These are phyloP conservation scores for Lepisosteus oculatus DNA, from an alignment of 2,113 vertebrate species.

Conservation along the genomic window DNA sequence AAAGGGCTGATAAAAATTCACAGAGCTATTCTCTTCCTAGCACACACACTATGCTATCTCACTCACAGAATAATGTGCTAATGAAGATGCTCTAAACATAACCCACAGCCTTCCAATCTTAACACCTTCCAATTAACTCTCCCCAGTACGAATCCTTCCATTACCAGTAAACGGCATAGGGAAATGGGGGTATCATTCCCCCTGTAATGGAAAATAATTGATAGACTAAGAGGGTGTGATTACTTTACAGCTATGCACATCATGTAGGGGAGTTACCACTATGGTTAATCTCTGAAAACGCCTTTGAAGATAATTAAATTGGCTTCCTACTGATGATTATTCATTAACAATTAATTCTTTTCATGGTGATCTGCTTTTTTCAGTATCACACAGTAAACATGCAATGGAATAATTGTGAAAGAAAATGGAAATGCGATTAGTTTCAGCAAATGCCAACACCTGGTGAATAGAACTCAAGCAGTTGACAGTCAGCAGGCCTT, in stretches of 20 bases:
- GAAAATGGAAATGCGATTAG: slow-evolving; percentile 79
- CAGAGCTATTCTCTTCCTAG: background rate
- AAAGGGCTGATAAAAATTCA: background rate
- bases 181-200: slow-evolving; percentile 66
- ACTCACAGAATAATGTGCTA: slow-evolving; percentile 62
- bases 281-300: slow-evolving; percentile 71
- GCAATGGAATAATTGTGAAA: slow-evolving; percentile 76
- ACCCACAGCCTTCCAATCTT: slow-evolving; percentile 61
- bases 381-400: slow-evolving; percentile 76
- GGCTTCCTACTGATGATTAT: slow-evolving; percentile 82
- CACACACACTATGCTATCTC: slow-evolving; percentile 36
- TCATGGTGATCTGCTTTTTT: slow-evolving; percentile 73
- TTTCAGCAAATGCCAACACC: slow-evolving; percentile 74
- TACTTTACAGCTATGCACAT: slow-evolving; percentile 69
- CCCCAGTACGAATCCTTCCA: slow-evolving; percentile 63
- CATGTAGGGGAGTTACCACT: slow-evolving; percentile 62
- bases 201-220: slow-evolving; percentile 78
- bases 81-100: slow-evolving; percentile 74
- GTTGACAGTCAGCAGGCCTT: background rate
- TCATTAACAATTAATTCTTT: slow-evolving; percentile 84
- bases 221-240: slow-evolving; percentile 79
- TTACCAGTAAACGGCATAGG: slow-evolving; percentile 74
- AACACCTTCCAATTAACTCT: slow-evolving; percentile 82
- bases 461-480: slow-evolving; percentile 53
- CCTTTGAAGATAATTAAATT: slow-evolving; percentile 87